These are phyloP conservation scores for Pecten maximus DNA, from an alignment of 2,888 invertebrate species.

Conservation along the genomic window DNA sequence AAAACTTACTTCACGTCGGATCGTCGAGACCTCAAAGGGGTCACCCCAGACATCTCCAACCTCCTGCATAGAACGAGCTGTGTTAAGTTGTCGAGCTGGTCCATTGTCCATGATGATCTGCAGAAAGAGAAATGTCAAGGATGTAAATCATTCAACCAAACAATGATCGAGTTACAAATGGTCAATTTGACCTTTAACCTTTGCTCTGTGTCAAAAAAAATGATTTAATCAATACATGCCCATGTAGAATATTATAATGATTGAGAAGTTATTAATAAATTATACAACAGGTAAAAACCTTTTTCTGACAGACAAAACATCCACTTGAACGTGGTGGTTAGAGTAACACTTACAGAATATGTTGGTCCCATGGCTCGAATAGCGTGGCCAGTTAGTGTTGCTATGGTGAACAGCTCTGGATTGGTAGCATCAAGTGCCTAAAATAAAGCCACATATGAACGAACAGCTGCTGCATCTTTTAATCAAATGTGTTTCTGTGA, in stretches of 20 bases:
- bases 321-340: neutral
- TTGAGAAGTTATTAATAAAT: too few species aligned
- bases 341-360: constrained; percentile 85
- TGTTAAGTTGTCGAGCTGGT: constrained; percentile 85
- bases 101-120: constrained; percentile 90
- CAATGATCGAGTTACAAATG: too few species aligned
- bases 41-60: constrained; percentile 90
- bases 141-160: too few species aligned
- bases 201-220: too few species aligned
- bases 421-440: constrained; percentile 88
- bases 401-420: constrained; percentile 94
- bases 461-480: too few species aligned
- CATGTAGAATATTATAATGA: too few species aligned
- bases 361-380: constrained; percentile 84
- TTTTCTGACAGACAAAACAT: too few species aligned
- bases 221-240: too few species aligned
- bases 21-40: constrained; percentile 88
- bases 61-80: constrained; percentile 86
- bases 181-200: too few species aligned
- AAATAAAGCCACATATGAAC: constrained; percentile 35
- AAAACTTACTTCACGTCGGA: constrained; percentile 79
- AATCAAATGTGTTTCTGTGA: too few species aligned
- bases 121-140: neutral
- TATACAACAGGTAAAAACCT: too few species aligned
- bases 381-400: constrained; percentile 95